Base-by-base conservation (phyloP, 2,797 vertebrate species). In the Intellagama lesueurii region DNA sequence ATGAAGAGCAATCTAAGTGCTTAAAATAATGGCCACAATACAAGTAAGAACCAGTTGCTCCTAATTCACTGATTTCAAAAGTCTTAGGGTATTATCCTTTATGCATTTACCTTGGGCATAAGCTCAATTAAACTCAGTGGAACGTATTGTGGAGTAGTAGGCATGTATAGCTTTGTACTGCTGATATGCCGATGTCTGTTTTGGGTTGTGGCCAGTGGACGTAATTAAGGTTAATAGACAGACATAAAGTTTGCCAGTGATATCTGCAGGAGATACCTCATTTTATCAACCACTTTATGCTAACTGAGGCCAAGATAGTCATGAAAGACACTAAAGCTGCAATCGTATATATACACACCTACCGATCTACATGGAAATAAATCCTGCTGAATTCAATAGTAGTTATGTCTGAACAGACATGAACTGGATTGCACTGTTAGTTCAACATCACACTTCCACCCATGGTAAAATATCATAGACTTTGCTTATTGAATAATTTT, bases 1-100 rank as follows among this genome's bases (percentile, higher is more conserved):
- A 89, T 22, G 49, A 92, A 94, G 94, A 81, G 56, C 89, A 90
- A 91, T 60, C 89, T 87, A 91, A 73, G 83, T 89, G 87, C 90
- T 94, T 91, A 35, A 94, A 94, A 93, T 87, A 91, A 89, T 49
- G 87, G 19, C 32, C 26, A 68, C 40, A 68, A 44, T 81, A 77
- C 40, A 90, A 11, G 28, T 69, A 70, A 44, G 79, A 82, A 76
- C 80, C 56, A 17, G 47, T 22, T 77, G n/a, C 47, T 77, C 44
- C 64, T n/a, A 77, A 77, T 26, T 47, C 72, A 87, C 60, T 49
- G 47, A 73, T 66, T 90, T 76, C 64, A 60, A 87, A 77, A 14
- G 64, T 7, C 12, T 90, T 77, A 32, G 56, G 30, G 17, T 86
- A 19, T 60, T 77, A 66, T 77, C 28, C 84, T 44, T 40, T 40